phyloP scores from a whole-genome alignment of 2,797 vertebrate genomes.

The Enteromius treurensis region DNA sequence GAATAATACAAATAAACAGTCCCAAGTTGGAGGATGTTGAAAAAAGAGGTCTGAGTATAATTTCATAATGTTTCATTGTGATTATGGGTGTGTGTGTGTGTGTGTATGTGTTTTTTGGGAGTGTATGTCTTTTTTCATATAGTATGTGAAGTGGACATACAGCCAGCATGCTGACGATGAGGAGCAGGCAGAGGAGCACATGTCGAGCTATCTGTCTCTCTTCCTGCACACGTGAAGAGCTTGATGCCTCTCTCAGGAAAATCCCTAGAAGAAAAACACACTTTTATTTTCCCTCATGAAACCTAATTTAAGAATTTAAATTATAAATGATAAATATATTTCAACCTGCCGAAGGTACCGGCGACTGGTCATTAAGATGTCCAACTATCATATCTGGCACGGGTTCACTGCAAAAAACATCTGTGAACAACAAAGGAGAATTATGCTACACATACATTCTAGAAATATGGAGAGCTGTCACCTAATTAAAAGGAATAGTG shows the following conservation, averaged over 20 bases:
- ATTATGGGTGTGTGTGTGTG: background rate
- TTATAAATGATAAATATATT: background rate
- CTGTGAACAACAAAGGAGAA: conserved; percentile 46
- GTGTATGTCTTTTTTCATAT: background rate
- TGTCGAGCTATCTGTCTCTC: conserved; percentile 91
- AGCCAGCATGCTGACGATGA: conserved; percentile 90
- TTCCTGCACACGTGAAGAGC: conserved; percentile 74
- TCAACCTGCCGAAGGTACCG: conserved; percentile 82
- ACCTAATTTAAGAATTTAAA: background rate
- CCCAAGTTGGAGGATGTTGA: background rate
- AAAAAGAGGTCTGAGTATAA: background rate
- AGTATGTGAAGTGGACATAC: conserved; percentile 73
- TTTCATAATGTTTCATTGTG: background rate
- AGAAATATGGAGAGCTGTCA: background rate
- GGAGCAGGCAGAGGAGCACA: conserved; percentile 90
- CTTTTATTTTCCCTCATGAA: background rate
- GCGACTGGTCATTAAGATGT: conserved; percentile 67
- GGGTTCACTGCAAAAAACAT: conserved; percentile 62
- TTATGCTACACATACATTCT: background rate
- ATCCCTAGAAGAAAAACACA: conserved; percentile 70
- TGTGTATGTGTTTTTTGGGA: background rate
- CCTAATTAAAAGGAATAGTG: too few relatives aligned
- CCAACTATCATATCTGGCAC: conserved; percentile 77
- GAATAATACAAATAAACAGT: conserved; percentile 6
- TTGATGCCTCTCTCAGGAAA: conserved; percentile 78